Percentiles rank a stretch among this genome's conserved stretches.
These are phyloP conservation scores for Chrysotoxum bicinctum DNA, from an alignment of 2,888 invertebrate genomes.

Conservation along the genomic window DNA sequence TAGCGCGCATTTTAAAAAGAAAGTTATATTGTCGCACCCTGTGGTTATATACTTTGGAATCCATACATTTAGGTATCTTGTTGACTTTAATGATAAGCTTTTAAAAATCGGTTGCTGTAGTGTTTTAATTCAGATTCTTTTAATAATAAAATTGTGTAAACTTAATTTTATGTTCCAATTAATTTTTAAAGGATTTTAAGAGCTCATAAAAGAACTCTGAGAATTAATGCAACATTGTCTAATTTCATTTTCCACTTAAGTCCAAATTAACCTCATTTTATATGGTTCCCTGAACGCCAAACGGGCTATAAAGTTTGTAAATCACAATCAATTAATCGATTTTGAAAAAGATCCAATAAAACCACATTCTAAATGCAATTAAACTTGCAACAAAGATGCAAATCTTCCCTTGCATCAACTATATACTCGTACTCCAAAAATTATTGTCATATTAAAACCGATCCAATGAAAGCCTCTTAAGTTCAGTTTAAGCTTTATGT, in stretches of 20 bases:
- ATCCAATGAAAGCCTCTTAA: background rate
- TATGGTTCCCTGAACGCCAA: background rate
- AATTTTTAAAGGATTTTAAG: no score
- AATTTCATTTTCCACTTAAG: background rate
- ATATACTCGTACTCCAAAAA: no score
- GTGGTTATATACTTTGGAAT: no score
- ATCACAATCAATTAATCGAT: constrained; percentile 14
- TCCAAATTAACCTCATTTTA: background rate
- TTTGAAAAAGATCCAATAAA: constrained; percentile 23
- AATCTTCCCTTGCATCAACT: background rate
- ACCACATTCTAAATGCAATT: constrained; percentile 1
- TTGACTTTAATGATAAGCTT: no score
- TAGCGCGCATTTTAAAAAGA: no score
- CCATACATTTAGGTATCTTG: no score
- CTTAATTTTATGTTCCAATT: no score
- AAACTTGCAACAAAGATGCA: constrained; percentile 22
- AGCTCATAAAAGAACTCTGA: background rate
- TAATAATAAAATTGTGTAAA: no score
- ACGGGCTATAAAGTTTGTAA: constrained; percentile 9
- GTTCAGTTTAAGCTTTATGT: background rate
- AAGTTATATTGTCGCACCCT: no score
- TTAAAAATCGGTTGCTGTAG: no score
- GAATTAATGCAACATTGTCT: background rate
- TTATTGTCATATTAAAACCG: background rate
- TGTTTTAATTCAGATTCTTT: no score